A percentile compares a stretch with the other conserved stretches of the same genome.
Conservation (phyloP, 2,113 vertebrate genomes). For the Mellivora capensis region DNA sequence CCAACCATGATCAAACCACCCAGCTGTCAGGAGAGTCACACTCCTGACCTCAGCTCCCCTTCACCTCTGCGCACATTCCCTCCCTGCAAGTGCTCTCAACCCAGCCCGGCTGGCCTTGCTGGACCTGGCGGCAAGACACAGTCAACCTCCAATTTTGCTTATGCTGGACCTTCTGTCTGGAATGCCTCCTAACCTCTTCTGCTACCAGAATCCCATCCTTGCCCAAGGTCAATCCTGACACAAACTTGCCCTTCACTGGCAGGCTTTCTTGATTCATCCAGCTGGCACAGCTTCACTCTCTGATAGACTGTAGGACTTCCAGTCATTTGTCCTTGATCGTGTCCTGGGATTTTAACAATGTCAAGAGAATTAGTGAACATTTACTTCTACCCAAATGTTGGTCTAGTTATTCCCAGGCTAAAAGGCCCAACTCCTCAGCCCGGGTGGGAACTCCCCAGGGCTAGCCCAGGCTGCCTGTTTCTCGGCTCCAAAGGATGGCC, state of each 20-base stretch:
- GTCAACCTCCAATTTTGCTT: background rate
- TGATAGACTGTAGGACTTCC: background rate
- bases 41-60: background rate
- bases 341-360: background rate
- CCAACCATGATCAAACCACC: background rate
- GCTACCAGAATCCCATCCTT: background rate
- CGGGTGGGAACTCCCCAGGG: background rate
- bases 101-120: background rate
- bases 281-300: background rate
- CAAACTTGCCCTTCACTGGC: background rate
- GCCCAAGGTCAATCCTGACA: background rate
- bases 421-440: background rate
- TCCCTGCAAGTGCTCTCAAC: background rate
- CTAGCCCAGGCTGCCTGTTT: background rate
- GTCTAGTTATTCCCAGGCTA: background rate
- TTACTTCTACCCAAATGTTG: background rate
- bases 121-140: background rate
- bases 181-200: background rate
- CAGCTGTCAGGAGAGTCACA: background rate
- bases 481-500: background rate
- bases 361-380: background rate
- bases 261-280: background rate
- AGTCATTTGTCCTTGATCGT: background rate
- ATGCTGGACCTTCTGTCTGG: background rate
- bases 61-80: background rate